phyloP scores from a whole-genome alignment of 2,797 vertebrate species.

The Scleropages formosus region DNA sequence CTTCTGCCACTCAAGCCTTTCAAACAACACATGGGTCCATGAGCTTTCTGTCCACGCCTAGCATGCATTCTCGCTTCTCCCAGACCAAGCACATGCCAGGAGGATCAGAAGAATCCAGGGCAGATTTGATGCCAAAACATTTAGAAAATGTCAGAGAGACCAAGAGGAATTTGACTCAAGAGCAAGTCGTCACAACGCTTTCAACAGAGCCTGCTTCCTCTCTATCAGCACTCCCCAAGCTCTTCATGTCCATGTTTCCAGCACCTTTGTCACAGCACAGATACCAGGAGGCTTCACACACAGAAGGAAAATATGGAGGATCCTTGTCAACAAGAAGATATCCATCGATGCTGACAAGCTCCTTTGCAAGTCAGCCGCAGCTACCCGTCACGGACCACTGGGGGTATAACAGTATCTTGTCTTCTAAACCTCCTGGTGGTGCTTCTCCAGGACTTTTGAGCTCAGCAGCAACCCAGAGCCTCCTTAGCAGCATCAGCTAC shows the following conservation, averaged over 20 bases:
- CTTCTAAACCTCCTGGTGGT: not conserved
- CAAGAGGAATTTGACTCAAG: not conserved
- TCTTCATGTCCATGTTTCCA: not conserved
- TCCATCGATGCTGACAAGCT: constrained; percentile 3
- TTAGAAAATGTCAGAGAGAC: not conserved
- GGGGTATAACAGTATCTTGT: not conserved
- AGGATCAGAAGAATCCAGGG: not conserved
- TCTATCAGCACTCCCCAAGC: not conserved
- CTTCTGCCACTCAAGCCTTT: constrained; percentile 32
- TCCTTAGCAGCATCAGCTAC: constrained; percentile 11
- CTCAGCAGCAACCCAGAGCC: not conserved
- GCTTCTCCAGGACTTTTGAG: not conserved
- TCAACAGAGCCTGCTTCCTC: constrained; percentile 17
- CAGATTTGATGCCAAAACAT: constrained; percentile 2
- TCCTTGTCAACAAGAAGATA: constrained; percentile 24
- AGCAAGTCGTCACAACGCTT: not conserved
- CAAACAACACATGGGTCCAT: constrained; percentile 29
- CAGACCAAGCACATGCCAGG: not conserved
- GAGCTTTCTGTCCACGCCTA: constrained; percentile 29
- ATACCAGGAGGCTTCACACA: not conserved
- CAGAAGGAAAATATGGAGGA: constrained; percentile 21
- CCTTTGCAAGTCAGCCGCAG: not conserved
- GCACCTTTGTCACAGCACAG: not conserved
- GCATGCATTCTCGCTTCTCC: constrained; percentile 16
- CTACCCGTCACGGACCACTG: not conserved